phyloP scores from a whole-genome alignment of 2,113 vertebrate genomes.

The Delphinus delphis region DNA sequence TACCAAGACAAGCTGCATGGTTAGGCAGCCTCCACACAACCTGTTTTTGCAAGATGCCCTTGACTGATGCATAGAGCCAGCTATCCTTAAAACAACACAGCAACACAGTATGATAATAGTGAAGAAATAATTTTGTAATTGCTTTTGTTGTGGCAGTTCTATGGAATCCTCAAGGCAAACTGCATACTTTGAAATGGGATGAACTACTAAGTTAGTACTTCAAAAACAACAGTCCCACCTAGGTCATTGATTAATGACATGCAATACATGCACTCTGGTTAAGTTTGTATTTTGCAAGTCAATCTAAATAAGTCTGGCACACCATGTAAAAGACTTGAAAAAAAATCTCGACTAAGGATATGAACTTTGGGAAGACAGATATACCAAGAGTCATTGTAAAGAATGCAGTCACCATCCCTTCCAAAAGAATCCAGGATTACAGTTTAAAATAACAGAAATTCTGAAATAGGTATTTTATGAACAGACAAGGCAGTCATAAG shows the following conservation, averaged over 20 bases:
- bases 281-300: not conserved
- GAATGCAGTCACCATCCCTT: not conserved
- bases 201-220: not conserved
- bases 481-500: not conserved
- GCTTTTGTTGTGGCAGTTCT: not conserved
- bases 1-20: constrained; percentile 63
- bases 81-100: constrained; percentile 35
- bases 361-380: not conserved
- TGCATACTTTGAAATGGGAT: not conserved
- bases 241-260: not conserved
- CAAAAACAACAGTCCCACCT: not conserved
- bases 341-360: not conserved
- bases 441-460: not conserved
- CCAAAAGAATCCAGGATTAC: not conserved
- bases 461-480: not conserved
- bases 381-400: not conserved
- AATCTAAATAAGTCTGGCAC: not conserved
- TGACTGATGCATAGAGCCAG: not conserved
- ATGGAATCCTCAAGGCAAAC: not conserved
- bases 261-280: not conserved
- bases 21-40: constrained; percentile 16
- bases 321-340: not conserved
- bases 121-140: constrained; percentile 48
- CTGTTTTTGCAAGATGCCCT: constrained; percentile 60
- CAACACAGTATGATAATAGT: not conserved